Base-by-base conservation (phyloP, 2,113 vertebrate species). In the Pseudopodoces humilis region DNA sequence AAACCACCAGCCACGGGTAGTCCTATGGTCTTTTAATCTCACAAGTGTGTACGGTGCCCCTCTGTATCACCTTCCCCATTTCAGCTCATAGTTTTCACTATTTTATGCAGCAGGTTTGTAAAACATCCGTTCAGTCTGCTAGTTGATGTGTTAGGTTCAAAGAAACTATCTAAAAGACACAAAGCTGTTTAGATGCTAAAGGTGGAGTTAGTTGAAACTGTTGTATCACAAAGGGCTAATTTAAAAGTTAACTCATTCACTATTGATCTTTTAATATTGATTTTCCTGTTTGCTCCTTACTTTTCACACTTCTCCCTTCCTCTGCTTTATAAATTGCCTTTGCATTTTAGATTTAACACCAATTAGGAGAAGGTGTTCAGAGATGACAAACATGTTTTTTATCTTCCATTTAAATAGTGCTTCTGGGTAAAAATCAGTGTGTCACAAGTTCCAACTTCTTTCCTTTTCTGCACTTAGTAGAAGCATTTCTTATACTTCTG, bases 301-400 rank as follows among this genome's bases (percentile, higher is more conserved):
- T 91, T 94, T 94, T 92, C 78, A 79, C 83, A 63, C 60, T 72
- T 93, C 52, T 92, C 49, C n/a, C 46, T 49, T 86, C 85, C 88
- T 80, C 84, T 71, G 44, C 71, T 83, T 91, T 83, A 95, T 92
- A 93, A 95, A 64, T 67, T 47, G 60, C 65, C 60, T 77, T 79
- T 67, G n/a, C 71, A 78, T 94, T 90, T 85, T 74, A 44, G 68
- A 55, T 88, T 91, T 91, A 92, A 91, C 95, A 88, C 72, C 95
- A 94, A 88, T 97, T 96, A 96, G 82, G 83, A 53, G 53, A 91
- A 84, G 67, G 56, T 72, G 80, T 94, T 95, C 56, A 59, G 80
- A 88, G 72, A 92, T 79, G 71, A 86, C 76, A 95, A 94, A 92
- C 72, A 39, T 56, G 56, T 6, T 72, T 92, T 93, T 95, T 87